Base-by-base conservation (phyloP, 2,888 invertebrate genomes). In the Gymnocheta viridis region DNA sequence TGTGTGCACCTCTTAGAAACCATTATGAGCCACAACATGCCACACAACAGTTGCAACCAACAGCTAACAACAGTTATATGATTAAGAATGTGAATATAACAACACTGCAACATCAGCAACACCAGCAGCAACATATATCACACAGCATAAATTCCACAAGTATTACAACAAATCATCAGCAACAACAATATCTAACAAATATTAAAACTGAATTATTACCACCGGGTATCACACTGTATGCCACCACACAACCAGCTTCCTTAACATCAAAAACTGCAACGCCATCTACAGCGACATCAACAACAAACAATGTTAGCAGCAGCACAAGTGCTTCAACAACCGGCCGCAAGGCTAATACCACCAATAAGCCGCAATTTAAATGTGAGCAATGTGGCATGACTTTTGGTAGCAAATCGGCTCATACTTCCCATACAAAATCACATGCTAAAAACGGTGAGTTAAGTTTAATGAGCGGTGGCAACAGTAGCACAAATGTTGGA, bases 381-480 rank as follows among this genome's bases (percentile, higher is more conserved):
- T 96, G 96, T 90, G 93, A 94, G 67, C 94, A 95, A 89, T 96
- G 96, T 89, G 95, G 95, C 85, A 94, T 96, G 92, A 94, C 93
- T 82, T 96, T 96, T 88, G 94, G 95, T 58, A 96, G 96, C 88
- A 95, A 96, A 89, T 95, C 94, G 90, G 94, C 95, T 2, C 94
- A 96, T 87, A 96, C 96, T 85, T 96, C 95, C 88, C 94, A 95
- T 88, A 91, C 94, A 32, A 93, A 94, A 82, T 94, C 94, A n/a
- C 96, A 96, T 91, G 94, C 94, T 44, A 93, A 93, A 78, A 91
- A 87, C 44, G 86, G 86, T 0, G 88, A 89, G 22, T 70, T 82
- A 24, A 49, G 32, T 51, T 32, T 64, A n/a, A 41, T 86, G 35
- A 81, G 51, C 29, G 83, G 70, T 35, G 87, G 38, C 51, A 82